Conservation (phyloP, 2,888 invertebrate species). For the Temnothorax ravouxi region DNA sequence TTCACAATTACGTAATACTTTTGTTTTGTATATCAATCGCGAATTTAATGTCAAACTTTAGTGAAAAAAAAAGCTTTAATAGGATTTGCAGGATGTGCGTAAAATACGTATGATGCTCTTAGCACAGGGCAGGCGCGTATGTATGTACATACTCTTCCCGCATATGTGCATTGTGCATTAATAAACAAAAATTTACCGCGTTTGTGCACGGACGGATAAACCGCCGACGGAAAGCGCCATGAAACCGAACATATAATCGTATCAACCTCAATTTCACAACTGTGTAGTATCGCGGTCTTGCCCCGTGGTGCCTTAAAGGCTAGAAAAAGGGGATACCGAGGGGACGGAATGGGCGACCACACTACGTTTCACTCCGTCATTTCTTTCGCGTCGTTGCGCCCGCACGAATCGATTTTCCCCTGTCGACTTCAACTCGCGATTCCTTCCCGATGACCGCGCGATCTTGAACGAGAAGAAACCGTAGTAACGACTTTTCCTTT, state of each 20-base stretch:
- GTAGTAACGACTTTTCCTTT: constrained; percentile 53
- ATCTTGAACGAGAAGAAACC: constrained; percentile 61
- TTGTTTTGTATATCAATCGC: neutral
- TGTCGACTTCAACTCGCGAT: constrained; percentile 69
- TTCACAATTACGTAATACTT: neutral
- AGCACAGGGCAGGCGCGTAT: neutral
- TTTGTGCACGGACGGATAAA: neutral
- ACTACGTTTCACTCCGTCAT: constrained; percentile 62
- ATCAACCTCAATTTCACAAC: constrained; percentile 45
- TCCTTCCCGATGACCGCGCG: constrained; percentile 62
- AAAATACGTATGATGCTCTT: neutral
- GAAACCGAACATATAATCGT: constrained; percentile 30
- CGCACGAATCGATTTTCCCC: constrained; percentile 72
- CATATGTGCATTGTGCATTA: constrained; percentile 1
- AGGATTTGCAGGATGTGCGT: neutral
- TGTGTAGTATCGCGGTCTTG: constrained; percentile 37
- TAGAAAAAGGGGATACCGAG: constrained; percentile 16
- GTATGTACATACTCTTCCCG: neutral
- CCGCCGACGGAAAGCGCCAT: constrained; percentile 3
- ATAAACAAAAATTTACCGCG: constrained; percentile 26
- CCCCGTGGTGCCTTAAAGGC: neutral
- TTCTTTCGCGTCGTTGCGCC: constrained; percentile 70
- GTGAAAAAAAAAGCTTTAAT: constrained; percentile 6
- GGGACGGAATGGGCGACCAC: constrained; percentile 11
- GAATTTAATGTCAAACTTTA: neutral